These are phyloP conservation scores for Drosophila putrida DNA, from an alignment of 2,888 invertebrate genomes.

Conservation along the genomic window DNA sequence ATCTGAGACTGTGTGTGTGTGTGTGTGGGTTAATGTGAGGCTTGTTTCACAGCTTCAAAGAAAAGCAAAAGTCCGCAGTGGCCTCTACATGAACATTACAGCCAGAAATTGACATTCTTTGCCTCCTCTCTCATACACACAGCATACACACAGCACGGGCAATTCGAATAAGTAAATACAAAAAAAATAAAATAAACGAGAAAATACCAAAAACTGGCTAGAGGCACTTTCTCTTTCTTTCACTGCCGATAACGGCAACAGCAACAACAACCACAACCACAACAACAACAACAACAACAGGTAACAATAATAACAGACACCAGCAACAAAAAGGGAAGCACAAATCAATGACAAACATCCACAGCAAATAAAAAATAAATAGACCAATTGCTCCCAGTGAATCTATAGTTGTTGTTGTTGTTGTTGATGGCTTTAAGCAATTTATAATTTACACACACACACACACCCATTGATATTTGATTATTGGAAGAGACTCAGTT, in stretches of 20 bases:
- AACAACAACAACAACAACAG: slow-evolving; percentile 34
- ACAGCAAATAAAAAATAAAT: slow-evolving; percentile 68
- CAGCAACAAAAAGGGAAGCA: slow-evolving; percentile 66
- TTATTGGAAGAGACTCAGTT: slow-evolving; percentile 37
- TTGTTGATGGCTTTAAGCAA: slow-evolving; percentile 53
- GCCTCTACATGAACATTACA: slow-evolving; percentile 58
- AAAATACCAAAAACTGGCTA: slow-evolving; percentile 76
- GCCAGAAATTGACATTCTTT: slow-evolving; percentile 83
- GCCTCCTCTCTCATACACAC: slow-evolving; percentile 47
- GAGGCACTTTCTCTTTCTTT: slow-evolving; percentile 83
- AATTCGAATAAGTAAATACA: slow-evolving; percentile 71
- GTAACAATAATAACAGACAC: slow-evolving; percentile 27
- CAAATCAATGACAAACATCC: slow-evolving; percentile 67
- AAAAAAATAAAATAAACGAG: slow-evolving; percentile 36
- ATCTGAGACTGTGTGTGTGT: slow-evolving; percentile 2
- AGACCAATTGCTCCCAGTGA: slow-evolving; percentile 67
- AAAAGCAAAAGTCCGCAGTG: slow-evolving; percentile 82
- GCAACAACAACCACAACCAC: slow-evolving; percentile 15
- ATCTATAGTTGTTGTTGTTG: slow-evolving; percentile 21
- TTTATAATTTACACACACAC: slow-evolving; percentile 72
- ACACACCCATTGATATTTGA: slow-evolving; percentile 30
- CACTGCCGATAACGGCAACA: slow-evolving; percentile 74
- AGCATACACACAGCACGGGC: slow-evolving; percentile 48
- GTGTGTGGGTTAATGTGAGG: slow-evolving; percentile 47
- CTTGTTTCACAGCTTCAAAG: slow-evolving; percentile 80